Evolutionary conservation across 2,888 invertebrate species (phyloP).

Genomic region (Osedax frankpressi): DNA sequence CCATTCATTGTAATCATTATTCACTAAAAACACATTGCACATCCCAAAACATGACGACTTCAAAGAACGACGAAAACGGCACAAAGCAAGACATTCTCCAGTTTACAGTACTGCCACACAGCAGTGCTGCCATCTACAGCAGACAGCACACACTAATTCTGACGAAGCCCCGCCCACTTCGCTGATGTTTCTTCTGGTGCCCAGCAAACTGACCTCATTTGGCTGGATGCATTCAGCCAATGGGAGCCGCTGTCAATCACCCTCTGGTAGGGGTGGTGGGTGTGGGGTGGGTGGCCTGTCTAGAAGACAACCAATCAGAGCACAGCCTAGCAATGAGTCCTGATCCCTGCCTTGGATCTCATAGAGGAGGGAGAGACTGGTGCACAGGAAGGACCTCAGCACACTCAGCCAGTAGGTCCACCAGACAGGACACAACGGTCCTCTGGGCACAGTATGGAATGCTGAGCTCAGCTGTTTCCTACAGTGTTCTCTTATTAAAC

Average conservation of each 20-base stretch:
- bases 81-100: neutral
- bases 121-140: neutral
- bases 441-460: neutral
- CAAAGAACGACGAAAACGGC: neutral
- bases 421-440: neutral
- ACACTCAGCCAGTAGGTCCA: neutral
- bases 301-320: slow-evolving; percentile 2
- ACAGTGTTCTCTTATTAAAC: neutral
- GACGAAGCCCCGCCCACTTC: neutral
- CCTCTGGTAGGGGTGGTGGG: neutral
- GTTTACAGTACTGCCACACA: neutral
- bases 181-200: slow-evolving; percentile 3
- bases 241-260: slow-evolving; percentile 3
- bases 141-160: slow-evolving; percentile 1
- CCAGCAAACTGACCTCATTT: slow-evolving; percentile 5
- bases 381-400: neutral
- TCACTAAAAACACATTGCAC: neutral
- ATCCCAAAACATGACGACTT: neutral
- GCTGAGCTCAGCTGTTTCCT: neutral
- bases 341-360: neutral
- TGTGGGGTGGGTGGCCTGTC: neutral
- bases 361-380: neutral
- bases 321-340: slow-evolving; percentile 2
- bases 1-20: neutral
- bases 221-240: neutral